These are phyloP conservation scores for Todiramphus saurophagus DNA, from an alignment of 2,113 vertebrate genomes.

Conservation along the genomic window DNA sequence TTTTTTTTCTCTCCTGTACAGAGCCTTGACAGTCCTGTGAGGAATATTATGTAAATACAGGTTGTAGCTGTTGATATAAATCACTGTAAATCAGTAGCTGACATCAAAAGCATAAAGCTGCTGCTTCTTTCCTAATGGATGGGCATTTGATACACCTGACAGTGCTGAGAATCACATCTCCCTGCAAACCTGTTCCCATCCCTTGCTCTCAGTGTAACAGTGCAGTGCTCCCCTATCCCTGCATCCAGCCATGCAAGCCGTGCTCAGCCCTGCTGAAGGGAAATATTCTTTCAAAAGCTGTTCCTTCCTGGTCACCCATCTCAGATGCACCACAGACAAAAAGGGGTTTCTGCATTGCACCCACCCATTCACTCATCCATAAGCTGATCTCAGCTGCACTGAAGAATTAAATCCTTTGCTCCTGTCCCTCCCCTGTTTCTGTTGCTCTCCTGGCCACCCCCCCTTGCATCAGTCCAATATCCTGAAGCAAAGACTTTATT, in stretches of 20 bases:
- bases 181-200: not conserved
- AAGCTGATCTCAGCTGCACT: not conserved
- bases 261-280: not conserved
- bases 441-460: not conserved
- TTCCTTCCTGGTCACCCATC: not conserved
- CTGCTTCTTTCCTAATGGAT: conserved; percentile 1
- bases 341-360: not conserved
- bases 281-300: not conserved
- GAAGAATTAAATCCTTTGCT: not conserved
- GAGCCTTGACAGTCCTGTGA: conserved; percentile 14
- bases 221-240: not conserved
- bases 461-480: not conserved
- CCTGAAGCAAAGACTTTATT: not conserved
- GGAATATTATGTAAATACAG: conserved; percentile 32
- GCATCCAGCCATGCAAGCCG: not conserved
- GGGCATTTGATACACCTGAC: not conserved
- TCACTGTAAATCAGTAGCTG: conserved; percentile 52
- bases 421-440: not conserved
- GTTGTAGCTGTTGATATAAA: conserved; percentile 34
- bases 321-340: not conserved
- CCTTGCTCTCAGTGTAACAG: not conserved
- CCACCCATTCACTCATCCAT: not conserved
- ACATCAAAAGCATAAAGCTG: conserved; percentile 34
- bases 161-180: not conserved
- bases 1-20: not conserved